These are phyloP conservation scores for Loxodonta africana DNA, from an alignment of 2,113 vertebrate genomes.

Conservation along the genomic window DNA sequence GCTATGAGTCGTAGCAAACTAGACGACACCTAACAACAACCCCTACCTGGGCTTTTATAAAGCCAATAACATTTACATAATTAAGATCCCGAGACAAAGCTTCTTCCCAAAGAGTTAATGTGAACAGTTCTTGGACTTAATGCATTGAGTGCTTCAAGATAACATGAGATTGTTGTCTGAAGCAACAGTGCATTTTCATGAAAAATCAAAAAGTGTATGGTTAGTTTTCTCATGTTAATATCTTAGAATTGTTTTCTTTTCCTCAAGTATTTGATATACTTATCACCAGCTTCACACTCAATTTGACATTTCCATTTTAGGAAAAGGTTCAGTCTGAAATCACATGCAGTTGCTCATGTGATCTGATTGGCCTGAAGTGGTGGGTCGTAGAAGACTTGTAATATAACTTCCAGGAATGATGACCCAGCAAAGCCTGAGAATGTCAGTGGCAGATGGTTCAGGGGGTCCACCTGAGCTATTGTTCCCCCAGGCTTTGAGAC, in stretches of 20 bases:
- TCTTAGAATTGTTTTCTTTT: neutral
- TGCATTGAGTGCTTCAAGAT: neutral
- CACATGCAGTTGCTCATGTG: neutral
- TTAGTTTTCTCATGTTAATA: neutral
- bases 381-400: neutral
- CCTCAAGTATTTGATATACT: neutral
- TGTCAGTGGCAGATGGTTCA: neutral
- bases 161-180: neutral
- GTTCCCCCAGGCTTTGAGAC: constrained; percentile 3
- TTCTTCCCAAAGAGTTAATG: neutral
- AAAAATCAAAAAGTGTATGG: neutral
- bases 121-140: neutral
- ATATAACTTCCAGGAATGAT: neutral
- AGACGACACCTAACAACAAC: too few species aligned
- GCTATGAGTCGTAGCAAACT: too few species aligned
- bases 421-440: neutral
- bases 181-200: neutral
- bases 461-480: neutral
- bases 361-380: neutral
- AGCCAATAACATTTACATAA: neutral
- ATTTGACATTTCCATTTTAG: constrained; percentile 9
- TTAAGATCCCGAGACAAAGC: neutral
- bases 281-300: neutral
- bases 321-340: neutral
- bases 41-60: neutral